Conservation (phyloP, 2,113 vertebrate species). For the Anolis sagrei region DNA sequence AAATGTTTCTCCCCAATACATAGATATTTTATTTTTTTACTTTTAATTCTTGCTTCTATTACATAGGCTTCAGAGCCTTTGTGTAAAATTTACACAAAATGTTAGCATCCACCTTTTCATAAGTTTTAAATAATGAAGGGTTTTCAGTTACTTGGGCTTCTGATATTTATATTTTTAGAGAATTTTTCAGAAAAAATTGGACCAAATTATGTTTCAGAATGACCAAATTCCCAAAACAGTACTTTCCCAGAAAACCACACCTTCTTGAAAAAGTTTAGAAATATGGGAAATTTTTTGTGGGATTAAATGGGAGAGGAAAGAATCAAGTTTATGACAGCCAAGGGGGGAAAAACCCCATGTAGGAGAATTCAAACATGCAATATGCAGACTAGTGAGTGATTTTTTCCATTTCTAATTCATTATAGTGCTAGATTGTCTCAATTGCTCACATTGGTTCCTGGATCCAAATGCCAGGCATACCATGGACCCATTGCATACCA, state of each 20-base stretch:
- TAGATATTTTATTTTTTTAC: constrained; percentile 20
- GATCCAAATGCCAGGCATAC: too few relatives aligned
- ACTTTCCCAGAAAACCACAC: neutral
- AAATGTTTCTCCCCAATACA: too few relatives aligned
- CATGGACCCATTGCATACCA: too few relatives aligned
- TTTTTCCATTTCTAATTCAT: constrained; percentile 61
- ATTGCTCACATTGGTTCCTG: constrained; percentile 32
- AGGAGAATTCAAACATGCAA: neutral
- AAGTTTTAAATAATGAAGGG: neutral
- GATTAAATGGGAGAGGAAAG: neutral
- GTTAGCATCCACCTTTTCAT: neutral
- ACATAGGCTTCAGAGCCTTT: too few relatives aligned
- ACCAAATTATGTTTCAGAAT: neutral
- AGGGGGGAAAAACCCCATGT: neutral
- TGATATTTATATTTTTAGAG: neutral
- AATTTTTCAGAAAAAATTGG: constrained; percentile 24
- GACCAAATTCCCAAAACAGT: neutral
- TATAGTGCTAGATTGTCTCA: constrained; percentile 37
- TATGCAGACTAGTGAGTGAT: constrained; percentile 15
- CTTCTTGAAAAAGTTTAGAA: neutral
- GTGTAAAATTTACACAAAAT: too few relatives aligned
- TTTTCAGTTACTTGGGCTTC: constrained; percentile 55
- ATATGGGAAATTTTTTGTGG: neutral
- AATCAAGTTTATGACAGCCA: neutral
- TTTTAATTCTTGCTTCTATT: neutral